Conservation (phyloP, 2,113 vertebrate species). For the Oncorhynchus kisutch region DNA sequence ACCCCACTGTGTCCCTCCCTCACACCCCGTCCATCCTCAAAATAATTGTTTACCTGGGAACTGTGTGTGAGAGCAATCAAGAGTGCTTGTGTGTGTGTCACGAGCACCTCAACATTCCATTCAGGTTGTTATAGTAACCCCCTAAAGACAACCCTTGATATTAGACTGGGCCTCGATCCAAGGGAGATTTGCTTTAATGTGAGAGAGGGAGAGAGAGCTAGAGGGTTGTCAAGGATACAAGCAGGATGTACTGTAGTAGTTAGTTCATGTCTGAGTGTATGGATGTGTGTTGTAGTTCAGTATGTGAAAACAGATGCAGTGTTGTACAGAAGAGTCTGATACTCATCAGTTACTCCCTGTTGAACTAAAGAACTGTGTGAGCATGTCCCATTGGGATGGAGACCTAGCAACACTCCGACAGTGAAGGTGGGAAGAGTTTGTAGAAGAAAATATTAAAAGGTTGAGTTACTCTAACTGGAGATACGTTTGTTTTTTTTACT, state of each 20-base stretch:
- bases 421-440: constrained; percentile 14
- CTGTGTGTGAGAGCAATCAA: neutral
- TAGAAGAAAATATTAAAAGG: neutral
- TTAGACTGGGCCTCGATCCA: constrained; percentile 65
- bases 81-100: constrained; percentile 7
- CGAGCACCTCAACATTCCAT: constrained; percentile 48
- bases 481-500: constrained; percentile 13
- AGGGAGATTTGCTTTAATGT: neutral
- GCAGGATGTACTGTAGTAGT: no score
- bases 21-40: constrained; percentile 46
- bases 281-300: no score
- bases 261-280: no score
- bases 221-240: no score
- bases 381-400: neutral
- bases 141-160: constrained; percentile 62
- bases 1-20: neutral
- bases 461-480: constrained; percentile 19
- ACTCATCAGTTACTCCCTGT: no score
- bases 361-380: no score
- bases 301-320: no score
- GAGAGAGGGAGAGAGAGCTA: no score
- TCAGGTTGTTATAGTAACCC: constrained; percentile 28
- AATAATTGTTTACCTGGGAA: constrained; percentile 63
- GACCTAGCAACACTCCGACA: neutral
- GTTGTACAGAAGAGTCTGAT: no score